Conservation (phyloP, 30 jellyfish, hydroid and myxozoan species). For the Turritopsis dohrnii region DNA sequence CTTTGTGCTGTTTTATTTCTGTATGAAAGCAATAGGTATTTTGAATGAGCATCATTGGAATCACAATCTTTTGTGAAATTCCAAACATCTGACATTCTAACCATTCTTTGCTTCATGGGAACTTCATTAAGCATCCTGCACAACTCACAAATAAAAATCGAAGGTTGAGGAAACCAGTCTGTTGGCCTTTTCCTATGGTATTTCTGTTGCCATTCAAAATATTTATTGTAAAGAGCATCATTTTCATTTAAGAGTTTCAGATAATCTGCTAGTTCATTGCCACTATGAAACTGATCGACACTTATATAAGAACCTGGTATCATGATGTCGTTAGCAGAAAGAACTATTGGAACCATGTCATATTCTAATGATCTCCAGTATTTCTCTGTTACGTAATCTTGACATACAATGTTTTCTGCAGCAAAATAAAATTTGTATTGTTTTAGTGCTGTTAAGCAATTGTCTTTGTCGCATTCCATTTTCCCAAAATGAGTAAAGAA, state of each 20-base stretch:
- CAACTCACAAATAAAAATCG: slow-evolving; percentile 40
- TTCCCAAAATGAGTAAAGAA: slow-evolving; percentile 22
- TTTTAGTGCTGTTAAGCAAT: slow-evolving; percentile 40
- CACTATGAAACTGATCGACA: slow-evolving; percentile 44
- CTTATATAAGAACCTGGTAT: slow-evolving; percentile 61
- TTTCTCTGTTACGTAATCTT: slow-evolving; percentile 83
- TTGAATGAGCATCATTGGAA: not conserved
- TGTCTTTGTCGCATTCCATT: slow-evolving; percentile 49
- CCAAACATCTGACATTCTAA: slow-evolving; percentile 5
- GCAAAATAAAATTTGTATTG: slow-evolving; percentile 60
- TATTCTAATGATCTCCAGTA: slow-evolving; percentile 62
- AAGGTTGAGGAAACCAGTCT: slow-evolving; percentile 34
- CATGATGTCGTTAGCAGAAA: slow-evolving; percentile 47
- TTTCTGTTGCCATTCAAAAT: slow-evolving; percentile 56
- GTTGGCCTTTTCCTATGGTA: slow-evolving; percentile 30
- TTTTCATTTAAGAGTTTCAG: slow-evolving; percentile 42
- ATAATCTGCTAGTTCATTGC: slow-evolving; percentile 39
- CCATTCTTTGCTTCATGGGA: not conserved
- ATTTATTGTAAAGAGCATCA: slow-evolving; percentile 60
- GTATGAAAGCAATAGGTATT: not conserved
- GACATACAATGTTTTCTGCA: slow-evolving; percentile 64
- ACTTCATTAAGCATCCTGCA: slow-evolving; percentile 45
- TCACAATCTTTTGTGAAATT: not conserved
- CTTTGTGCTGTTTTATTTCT: not conserved
- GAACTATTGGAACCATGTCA: slow-evolving; percentile 57